Conservation (phyloP, 2,888 invertebrate genomes). For the Brachyptera putata region DNA sequence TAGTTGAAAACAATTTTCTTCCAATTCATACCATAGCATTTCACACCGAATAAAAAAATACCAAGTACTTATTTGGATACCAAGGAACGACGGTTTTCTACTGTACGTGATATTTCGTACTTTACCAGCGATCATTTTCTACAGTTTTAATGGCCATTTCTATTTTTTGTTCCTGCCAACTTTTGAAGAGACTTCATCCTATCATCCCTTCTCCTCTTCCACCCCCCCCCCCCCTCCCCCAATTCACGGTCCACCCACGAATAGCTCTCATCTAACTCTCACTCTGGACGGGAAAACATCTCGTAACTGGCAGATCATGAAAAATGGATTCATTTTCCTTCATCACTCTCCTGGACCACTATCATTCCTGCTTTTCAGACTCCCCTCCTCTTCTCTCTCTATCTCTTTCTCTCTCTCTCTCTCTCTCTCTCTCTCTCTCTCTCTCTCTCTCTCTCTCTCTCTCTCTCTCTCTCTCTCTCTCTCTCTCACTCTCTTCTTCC, state of each 20-base stretch:
- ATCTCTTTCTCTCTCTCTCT: neutral
- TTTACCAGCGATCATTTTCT: neutral
- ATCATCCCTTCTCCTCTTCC: no score
- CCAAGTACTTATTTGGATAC: no score
- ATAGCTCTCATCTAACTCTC: neutral
- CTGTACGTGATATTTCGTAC: no score
- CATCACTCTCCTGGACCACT: neutral
- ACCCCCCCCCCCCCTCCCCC: neutral
- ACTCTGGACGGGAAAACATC: slow-evolving; percentile 2
- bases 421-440: neutral
- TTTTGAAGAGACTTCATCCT: slow-evolving; percentile 10
- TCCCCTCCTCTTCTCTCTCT: neutral
- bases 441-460: neutral
- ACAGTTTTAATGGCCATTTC: slow-evolving; percentile 9
- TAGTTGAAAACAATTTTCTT: no score
- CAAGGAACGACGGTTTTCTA: no score
- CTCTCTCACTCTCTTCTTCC: neutral
- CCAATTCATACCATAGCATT: no score
- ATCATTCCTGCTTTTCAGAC: neutral
- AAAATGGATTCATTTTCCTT: slow-evolving; percentile 22
- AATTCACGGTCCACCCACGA: neutral
- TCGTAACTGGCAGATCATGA: slow-evolving; percentile 16
- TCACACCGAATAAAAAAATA: no score
- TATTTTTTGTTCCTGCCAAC: no score
- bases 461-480: neutral